These are phyloP conservation scores for Caenorhabditis macrosperma DNA, from an alignment of 2,888 invertebrate genomes.

Conservation along the genomic window DNA sequence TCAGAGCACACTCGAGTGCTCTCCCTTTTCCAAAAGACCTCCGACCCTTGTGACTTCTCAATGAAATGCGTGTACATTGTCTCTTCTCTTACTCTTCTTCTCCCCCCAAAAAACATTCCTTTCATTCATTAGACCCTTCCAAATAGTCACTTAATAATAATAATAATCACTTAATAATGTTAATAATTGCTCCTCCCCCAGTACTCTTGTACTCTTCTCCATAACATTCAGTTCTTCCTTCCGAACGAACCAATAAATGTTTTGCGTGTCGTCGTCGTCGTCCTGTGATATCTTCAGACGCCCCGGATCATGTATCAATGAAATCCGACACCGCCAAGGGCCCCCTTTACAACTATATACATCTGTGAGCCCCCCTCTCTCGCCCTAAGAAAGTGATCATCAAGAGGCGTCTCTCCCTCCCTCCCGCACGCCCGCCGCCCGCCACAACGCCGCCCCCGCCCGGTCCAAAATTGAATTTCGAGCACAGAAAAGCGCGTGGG, in stretches of 20 bases:
- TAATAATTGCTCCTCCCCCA: no score
- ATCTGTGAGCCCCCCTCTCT: constrained; percentile 1
- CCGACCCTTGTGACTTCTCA: constrained; percentile 19
- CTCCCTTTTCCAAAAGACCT: constrained; percentile 32
- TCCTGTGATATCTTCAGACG: neutral
- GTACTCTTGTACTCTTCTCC: no score
- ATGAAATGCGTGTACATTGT: constrained; percentile 8
- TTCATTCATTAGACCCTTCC: constrained; percentile 4
- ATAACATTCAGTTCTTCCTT: neutral
- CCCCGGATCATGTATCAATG: constrained; percentile 49
- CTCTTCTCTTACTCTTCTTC: neutral
- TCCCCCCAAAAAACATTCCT: constrained; percentile 1
- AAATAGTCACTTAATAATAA: constrained; percentile 3
- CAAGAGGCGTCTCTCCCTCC: no score
- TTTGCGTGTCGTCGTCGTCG: neutral
- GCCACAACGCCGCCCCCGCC: no score
- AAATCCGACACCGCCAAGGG: constrained; percentile 36
- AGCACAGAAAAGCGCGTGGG: constrained; percentile 1
- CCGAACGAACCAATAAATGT: neutral
- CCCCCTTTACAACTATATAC: constrained; percentile 38
- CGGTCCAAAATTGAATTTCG: constrained; percentile 49
- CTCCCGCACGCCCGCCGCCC: no score
- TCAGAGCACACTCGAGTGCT: no score
- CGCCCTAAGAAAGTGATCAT: constrained; percentile 45
- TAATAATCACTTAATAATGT: constrained; percentile 1